Evolutionary conservation across 2,888 invertebrate species (phyloP).

Genomic region (Ganaspis brasiliensis): DNA sequence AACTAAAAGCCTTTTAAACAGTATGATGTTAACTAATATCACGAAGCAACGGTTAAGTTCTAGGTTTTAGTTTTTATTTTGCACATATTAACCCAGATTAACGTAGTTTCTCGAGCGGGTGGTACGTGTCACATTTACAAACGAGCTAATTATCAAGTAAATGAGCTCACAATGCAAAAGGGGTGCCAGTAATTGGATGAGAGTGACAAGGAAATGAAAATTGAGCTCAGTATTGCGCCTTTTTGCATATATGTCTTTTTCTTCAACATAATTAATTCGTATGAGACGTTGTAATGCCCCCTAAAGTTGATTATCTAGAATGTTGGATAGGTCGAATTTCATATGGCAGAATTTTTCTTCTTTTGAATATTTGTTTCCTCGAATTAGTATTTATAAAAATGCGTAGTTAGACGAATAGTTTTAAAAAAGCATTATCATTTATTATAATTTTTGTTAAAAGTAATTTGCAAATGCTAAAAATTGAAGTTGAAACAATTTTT

Average conservation of each 20-base stretch:
- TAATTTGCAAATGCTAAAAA: too few relatives aligned
- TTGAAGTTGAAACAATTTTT: too few relatives aligned
- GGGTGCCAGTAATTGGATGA: constrained; percentile 38
- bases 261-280: constrained; percentile 10
- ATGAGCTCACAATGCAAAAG: constrained; percentile 35
- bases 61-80: constrained; percentile 5
- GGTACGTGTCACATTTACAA: constrained; percentile 39
- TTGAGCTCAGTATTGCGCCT: constrained; percentile 15
- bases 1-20: too few relatives aligned
- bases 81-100: constrained; percentile 40
- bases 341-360: too few relatives aligned
- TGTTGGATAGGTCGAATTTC: too few relatives aligned
- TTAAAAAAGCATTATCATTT: too few relatives aligned
- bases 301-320: too few relatives aligned
- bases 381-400: too few relatives aligned
- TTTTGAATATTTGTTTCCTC: too few relatives aligned
- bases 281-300: too few relatives aligned
- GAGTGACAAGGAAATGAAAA: constrained; percentile 39
- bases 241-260: not conserved
- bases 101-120: constrained; percentile 16
- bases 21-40: constrained; percentile 15
- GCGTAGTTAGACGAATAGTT: too few relatives aligned
- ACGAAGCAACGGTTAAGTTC: constrained; percentile 11
- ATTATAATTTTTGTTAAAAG: too few relatives aligned
- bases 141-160: constrained; percentile 41